Evolutionary conservation across 2,888 invertebrate species (phyloP).

Genomic region (Choristoneura rosaceana): DNA sequence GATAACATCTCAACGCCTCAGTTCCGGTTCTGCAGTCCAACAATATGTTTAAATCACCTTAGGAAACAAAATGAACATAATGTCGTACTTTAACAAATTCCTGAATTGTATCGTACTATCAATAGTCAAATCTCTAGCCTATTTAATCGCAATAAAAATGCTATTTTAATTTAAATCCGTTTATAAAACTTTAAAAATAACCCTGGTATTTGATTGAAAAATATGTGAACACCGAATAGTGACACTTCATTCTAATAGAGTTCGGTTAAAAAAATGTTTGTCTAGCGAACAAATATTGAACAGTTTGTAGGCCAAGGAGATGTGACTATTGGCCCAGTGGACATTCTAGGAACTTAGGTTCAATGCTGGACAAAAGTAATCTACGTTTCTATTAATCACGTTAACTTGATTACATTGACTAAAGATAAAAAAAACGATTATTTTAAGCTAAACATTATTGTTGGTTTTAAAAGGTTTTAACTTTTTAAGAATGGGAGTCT

Average conservation of each 20-base stretch:
- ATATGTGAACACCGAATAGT: slow-evolving; percentile 30
- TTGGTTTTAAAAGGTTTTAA: too few relatives aligned
- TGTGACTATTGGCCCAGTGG: slow-evolving; percentile 9
- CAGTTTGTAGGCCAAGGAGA: slow-evolving; percentile 39
- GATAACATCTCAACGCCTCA: slow-evolving; percentile 43
- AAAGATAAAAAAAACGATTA: too few relatives aligned
- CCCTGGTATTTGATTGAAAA: background rate
- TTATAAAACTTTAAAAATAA: background rate
- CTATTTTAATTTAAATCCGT: too few relatives aligned
- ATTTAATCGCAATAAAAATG: too few relatives aligned
- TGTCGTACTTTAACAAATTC: background rate
- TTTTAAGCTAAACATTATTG: too few relatives aligned
- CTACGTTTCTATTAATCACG: background rate
- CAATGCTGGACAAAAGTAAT: background rate
- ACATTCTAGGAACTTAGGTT: slow-evolving; percentile 10
- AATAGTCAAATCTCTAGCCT: background rate
- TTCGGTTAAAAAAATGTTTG: slow-evolving; percentile 36
- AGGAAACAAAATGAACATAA: background rate
- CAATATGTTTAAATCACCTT: slow-evolving; percentile 12
- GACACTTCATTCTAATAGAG: slow-evolving; percentile 29
- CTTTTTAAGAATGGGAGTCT: too few relatives aligned
- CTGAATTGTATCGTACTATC: background rate
- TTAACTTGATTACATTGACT: too few relatives aligned
- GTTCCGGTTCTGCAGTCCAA: slow-evolving; percentile 60
- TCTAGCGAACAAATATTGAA: slow-evolving; percentile 30